A percentile compares a stretch with the other conserved stretches of the same genome.
Evolutionary conservation across 2,113 vertebrate species (phyloP).

Genomic region (Gymnobelideus leadbeateri): DNA sequence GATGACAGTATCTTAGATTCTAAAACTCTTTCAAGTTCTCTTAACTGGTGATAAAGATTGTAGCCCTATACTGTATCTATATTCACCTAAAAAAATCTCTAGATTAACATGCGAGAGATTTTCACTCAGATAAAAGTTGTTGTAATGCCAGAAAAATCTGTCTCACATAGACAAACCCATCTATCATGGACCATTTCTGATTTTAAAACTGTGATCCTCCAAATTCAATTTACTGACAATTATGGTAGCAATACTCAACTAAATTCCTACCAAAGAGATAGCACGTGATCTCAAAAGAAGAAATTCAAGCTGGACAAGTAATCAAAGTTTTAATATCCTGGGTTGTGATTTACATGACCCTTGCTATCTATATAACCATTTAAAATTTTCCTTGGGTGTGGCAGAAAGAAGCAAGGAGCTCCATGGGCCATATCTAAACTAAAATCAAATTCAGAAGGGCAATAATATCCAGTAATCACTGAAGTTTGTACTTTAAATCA

Average conservation of each 20-base stretch:
- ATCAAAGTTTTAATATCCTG: background rate
- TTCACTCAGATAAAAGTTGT: background rate
- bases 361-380: background rate
- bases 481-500: background rate
- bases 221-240: constrained; percentile 22
- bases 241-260: constrained; percentile 16
- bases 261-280: background rate
- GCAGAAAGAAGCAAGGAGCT: background rate
- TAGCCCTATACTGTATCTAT: background rate
- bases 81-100: background rate
- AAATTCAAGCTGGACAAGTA: background rate
- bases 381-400: background rate
- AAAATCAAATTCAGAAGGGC: background rate
- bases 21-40: background rate
- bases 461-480: background rate
- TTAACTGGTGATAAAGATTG: background rate
- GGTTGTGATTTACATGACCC: background rate
- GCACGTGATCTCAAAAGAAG: background rate
- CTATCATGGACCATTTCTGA: background rate
- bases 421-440: background rate
- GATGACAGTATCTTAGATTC: background rate
- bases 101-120: background rate
- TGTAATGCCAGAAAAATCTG: background rate
- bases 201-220: constrained; percentile 6
- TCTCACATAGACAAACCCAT: background rate